phyloP scores from a whole-genome alignment of 2,797 vertebrate genomes.

The Iguana delicatissima region DNA sequence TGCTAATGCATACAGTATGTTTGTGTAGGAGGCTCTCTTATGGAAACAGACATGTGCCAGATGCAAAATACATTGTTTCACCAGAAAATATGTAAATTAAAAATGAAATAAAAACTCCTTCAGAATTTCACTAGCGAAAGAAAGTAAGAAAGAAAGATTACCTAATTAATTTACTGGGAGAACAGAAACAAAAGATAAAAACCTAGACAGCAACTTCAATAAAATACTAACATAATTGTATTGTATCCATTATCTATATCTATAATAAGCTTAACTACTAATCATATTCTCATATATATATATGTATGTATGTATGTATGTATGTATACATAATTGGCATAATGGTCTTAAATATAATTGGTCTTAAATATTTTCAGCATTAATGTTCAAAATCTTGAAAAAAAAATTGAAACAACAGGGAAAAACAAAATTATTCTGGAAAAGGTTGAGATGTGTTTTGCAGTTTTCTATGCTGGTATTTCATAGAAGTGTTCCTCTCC shows the following conservation, averaged over 20 bases:
- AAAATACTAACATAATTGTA: neutral
- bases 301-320: no score
- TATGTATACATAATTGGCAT: no score
- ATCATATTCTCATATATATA: no score
- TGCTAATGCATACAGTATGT: no score
- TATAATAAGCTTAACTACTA: no score
- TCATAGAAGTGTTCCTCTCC: neutral
- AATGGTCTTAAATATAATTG: neutral
- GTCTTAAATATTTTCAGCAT: neutral
- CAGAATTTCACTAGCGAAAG: neutral
- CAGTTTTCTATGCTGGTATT: neutral
- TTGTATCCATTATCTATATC: neutral
- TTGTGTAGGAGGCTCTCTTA: neutral
- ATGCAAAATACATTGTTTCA: neutral
- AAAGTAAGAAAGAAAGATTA: constrained; percentile 21
- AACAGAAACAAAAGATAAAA: neutral
- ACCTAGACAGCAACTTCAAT: neutral
- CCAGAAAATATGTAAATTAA: neutral
- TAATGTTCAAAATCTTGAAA: neutral
- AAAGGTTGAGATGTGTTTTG: neutral
- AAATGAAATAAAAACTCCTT: neutral
- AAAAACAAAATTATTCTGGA: neutral
- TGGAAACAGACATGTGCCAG: neutral
- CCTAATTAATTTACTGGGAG: neutral
- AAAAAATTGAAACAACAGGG: neutral